phyloP scores from a whole-genome alignment of 2,113 vertebrate species.

The Cyanoramphus novaezelandiae region DNA sequence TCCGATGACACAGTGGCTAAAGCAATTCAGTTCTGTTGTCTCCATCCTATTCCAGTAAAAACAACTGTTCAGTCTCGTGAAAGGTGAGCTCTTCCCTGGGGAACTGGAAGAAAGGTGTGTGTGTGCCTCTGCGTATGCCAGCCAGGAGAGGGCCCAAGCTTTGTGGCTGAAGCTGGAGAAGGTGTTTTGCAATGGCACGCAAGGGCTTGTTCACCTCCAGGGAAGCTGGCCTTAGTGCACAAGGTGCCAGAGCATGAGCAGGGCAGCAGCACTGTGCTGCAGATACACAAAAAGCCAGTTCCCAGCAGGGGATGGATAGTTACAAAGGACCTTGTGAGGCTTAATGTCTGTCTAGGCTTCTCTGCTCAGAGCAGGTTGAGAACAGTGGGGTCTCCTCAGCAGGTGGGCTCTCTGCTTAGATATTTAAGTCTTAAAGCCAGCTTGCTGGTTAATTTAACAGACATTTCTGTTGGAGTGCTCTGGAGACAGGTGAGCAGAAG shows the following conservation, averaged over 20 bases:
- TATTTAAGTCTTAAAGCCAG: background rate
- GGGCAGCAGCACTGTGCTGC: background rate
- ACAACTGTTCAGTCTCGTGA: background rate
- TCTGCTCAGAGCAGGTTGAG: background rate
- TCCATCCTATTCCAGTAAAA: background rate
- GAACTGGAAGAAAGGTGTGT: background rate
- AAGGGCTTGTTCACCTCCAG: background rate
- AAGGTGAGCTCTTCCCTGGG: background rate
- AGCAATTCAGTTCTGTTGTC: background rate
- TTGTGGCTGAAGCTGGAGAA: background rate
- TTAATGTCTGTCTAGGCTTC: background rate
- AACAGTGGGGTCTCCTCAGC: background rate
- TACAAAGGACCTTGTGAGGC: background rate
- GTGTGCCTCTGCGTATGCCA: background rate
- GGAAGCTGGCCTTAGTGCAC: background rate
- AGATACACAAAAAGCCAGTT: background rate
- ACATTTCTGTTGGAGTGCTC: background rate
- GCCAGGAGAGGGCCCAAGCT: background rate
- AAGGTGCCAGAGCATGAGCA: background rate
- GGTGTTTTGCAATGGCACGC: background rate
- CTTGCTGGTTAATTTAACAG: slow-evolving; percentile 3
- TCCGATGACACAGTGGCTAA: background rate
- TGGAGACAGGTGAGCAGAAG: background rate
- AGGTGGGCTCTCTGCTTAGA: background rate
- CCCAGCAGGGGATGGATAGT: background rate